Evolutionary conservation across 2,113 vertebrate genomes (phyloP).

Genomic region (Epinephelus fuscoguttatus): DNA sequence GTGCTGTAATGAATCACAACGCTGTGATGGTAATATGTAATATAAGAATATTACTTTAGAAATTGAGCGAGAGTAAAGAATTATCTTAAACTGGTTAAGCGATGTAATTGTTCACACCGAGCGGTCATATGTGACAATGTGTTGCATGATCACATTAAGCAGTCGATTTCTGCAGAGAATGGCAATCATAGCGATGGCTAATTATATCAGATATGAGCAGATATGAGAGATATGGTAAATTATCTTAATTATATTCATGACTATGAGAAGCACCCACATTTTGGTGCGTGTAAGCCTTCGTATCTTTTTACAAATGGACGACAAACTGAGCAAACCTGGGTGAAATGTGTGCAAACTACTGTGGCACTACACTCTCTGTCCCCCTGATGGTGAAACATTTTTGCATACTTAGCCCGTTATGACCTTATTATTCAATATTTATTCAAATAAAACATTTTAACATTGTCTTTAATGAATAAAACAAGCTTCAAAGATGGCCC

Average conservation of each 20-base stretch:
- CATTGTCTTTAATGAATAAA: constrained; percentile 10
- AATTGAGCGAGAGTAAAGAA: constrained; percentile 30
- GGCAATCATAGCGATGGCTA: constrained; percentile 7
- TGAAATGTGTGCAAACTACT: neutral
- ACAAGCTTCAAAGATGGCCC: neutral
- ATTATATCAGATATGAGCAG: constrained; percentile 37
- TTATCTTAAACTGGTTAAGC: constrained; percentile 9
- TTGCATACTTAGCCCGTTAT: constrained; percentile 2
- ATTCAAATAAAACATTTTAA: constrained; percentile 31
- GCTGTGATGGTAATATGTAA: constrained; percentile 13
- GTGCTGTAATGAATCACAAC: constrained; percentile 42
- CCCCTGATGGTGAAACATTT: neutral
- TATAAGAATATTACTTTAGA: constrained; percentile 30
- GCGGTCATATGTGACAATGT: constrained; percentile 15
- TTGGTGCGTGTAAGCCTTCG: neutral
- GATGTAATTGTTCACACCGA: neutral
- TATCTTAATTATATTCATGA: constrained; percentile 42
- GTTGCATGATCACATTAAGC: constrained; percentile 31
- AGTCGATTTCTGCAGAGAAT: constrained; percentile 32
- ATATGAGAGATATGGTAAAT: constrained; percentile 25
- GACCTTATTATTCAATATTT: constrained; percentile 24
- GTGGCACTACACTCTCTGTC: neutral
- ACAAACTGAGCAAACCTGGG: neutral
- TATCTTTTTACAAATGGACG: neutral
- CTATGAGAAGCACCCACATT: constrained; percentile 5